Evolutionary conservation across 2,888 invertebrate genomes (phyloP).

Genomic region (Gymnocheta viridis): DNA sequence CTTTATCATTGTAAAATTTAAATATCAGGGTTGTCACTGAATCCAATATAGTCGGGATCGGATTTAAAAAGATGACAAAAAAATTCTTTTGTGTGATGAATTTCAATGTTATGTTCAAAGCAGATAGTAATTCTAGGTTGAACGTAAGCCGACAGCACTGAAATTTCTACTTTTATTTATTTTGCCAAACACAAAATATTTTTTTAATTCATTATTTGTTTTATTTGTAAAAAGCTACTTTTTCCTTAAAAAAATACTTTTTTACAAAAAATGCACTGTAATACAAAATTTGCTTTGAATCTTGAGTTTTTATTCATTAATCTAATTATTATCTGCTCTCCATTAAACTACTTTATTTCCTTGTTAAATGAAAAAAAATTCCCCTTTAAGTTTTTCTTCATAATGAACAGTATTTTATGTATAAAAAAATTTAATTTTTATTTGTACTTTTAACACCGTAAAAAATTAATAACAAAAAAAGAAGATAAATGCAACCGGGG

Average conservation of each 20-base stretch:
- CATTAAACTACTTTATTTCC: slow-evolving; percentile 30
- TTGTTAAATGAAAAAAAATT: not conserved
- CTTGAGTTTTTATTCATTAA: not conserved
- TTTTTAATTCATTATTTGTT: too few species aligned
- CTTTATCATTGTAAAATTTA: too few species aligned
- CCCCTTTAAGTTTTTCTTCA: slow-evolving; percentile 1
- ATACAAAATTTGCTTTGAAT: not conserved
- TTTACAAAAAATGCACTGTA: not conserved
- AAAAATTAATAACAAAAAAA: slow-evolving; percentile 2
- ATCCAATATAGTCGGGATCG: too few species aligned
- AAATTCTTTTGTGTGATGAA: too few species aligned
- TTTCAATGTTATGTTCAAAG: too few species aligned
- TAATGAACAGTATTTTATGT: slow-evolving; percentile 9
- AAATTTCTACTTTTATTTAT: too few species aligned
- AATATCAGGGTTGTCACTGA: too few species aligned
- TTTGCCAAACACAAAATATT: not conserved
- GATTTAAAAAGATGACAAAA: too few species aligned
- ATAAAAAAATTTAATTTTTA: slow-evolving; percentile 33
- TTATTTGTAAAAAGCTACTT: too few species aligned
- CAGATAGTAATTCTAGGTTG: too few species aligned
- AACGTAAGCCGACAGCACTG: too few species aligned
- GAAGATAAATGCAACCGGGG: slow-evolving; percentile 16
- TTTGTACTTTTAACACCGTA: slow-evolving; percentile 10
- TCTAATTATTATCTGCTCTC: slow-evolving; percentile 19
- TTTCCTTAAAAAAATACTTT: too few species aligned